Percentiles rank a stretch among this genome's conserved stretches.
Evolutionary conservation across 2,888 invertebrate species (phyloP).

Genomic region (Tipula lateralis): DNA sequence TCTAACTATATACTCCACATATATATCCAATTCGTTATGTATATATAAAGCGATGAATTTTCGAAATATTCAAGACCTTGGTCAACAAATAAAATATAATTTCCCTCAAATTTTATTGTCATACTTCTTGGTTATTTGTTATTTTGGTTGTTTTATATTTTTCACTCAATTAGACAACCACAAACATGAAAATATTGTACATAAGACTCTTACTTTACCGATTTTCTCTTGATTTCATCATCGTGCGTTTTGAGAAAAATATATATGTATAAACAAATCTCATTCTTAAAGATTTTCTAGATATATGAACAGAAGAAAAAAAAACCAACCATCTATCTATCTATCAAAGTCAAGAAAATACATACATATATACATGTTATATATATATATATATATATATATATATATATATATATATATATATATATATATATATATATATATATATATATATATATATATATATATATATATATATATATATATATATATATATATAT

Average conservation of each 20-base stretch:
- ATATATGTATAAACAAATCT: conserved; percentile 9
- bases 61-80: conserved; percentile 5
- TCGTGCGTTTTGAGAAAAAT: background rate
- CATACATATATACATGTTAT: background rate
- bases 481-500: background rate
- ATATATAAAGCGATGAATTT: background rate
- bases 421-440: background rate
- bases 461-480: background rate
- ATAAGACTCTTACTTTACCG: background rate
- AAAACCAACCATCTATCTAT: background rate
- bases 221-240: background rate
- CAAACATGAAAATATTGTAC: background rate
- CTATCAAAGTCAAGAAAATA: conserved; percentile 11
- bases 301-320: background rate
- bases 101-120: background rate
- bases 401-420: background rate
- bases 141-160: background rate
- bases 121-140: background rate
- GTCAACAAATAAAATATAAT: background rate
- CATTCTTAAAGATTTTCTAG: background rate
- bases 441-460: background rate
- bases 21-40: background rate
- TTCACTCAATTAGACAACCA: conserved; percentile 11
- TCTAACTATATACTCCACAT: background rate
- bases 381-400: background rate